These are phyloP conservation scores for Podarcis muralis DNA, from an alignment of 2,113 vertebrate species.

Conservation along the genomic window DNA sequence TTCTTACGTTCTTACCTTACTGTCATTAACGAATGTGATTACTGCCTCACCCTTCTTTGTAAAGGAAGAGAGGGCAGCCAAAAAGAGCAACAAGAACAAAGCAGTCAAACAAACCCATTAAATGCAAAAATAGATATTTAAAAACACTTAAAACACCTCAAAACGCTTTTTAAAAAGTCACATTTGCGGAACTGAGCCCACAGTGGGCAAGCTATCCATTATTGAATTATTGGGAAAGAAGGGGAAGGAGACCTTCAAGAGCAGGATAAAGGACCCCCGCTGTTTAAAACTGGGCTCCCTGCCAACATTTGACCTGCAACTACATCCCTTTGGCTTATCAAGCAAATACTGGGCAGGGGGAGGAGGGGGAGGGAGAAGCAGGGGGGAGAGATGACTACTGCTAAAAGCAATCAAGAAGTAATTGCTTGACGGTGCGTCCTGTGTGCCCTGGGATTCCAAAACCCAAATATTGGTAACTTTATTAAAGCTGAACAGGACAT, in stretches of 20 bases:
- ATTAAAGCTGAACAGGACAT: slow-evolving; percentile 13
- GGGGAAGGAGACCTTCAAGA: not conserved
- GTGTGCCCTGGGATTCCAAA: not conserved
- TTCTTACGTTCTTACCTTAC: no score
- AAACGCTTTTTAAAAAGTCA: no score
- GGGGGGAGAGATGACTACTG: not conserved
- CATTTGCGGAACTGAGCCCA: no score
- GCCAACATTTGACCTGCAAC: not conserved
- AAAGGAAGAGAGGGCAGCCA: no score
- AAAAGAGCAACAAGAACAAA: no score
- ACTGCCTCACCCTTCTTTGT: no score
- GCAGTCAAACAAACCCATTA: no score
- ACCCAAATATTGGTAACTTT: not conserved
- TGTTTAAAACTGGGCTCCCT: not conserved
- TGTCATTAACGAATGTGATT: no score
- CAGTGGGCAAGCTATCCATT: not conserved
- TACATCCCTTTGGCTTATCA: not conserved
- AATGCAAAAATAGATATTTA: no score
- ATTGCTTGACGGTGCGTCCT: not conserved
- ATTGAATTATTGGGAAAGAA: not conserved
- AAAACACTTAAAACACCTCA: no score
- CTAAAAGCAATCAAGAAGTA: not conserved
- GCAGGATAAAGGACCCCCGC: not conserved
- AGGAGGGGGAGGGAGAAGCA: no score
- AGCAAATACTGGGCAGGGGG: not conserved